Conservation (phyloP, 2,888 invertebrate species). For the Microdon myrmicae region DNA sequence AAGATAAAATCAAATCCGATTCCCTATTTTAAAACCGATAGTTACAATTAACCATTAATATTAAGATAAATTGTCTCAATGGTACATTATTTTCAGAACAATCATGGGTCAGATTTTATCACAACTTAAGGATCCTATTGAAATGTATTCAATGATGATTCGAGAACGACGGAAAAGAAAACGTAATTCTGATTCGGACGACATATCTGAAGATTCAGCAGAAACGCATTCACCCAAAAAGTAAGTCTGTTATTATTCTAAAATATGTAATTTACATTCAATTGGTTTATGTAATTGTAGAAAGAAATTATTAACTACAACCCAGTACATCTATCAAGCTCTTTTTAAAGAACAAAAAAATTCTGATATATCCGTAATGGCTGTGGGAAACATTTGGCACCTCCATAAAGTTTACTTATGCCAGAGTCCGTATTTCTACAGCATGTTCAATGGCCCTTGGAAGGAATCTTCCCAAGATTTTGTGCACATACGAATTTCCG, state of each 20-base stretch:
- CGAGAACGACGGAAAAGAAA: constrained; percentile 69
- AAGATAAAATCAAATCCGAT: too few species aligned
- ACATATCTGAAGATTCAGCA: constrained; percentile 58
- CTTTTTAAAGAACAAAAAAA: constrained; percentile 80
- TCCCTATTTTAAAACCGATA: too few species aligned
- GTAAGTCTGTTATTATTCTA: constrained; percentile 61
- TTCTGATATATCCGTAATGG: constrained; percentile 78
- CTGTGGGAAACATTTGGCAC: constrained; percentile 77
- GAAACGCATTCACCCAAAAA: constrained; percentile 74
- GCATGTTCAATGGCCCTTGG: constrained; percentile 86
- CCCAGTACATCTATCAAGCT: constrained; percentile 82
- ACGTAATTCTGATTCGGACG: constrained; percentile 66
- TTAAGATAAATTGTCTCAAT: not conserved
- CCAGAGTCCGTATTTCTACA: constrained; percentile 82
- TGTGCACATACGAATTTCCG: constrained; percentile 76
- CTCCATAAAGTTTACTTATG: constrained; percentile 82
- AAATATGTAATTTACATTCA: not conserved
- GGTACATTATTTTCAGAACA: constrained; percentile 5
- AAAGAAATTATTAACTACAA: constrained; percentile 77
- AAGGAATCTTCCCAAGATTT: constrained; percentile 75
- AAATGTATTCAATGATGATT: constrained; percentile 65
- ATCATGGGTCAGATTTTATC: constrained; percentile 68
- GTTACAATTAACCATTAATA: too few species aligned
- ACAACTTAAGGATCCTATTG: constrained; percentile 62
- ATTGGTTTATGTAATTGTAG: constrained; percentile 49